Percentiles rank a stretch among this genome's conserved stretches.
phyloP scores from a whole-genome alignment of 2,888 invertebrate species.

The Pocota personata region DNA sequence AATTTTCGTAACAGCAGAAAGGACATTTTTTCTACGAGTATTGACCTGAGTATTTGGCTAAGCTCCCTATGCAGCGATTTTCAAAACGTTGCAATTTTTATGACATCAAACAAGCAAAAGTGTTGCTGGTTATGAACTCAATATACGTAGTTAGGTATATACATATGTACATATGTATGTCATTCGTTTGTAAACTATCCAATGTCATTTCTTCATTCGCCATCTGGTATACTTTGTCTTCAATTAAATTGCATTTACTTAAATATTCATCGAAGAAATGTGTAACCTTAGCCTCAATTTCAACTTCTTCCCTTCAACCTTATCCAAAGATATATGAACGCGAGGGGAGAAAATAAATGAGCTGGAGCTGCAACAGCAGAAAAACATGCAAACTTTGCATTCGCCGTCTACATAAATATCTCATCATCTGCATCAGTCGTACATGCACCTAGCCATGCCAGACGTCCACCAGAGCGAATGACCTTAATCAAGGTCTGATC shows the following conservation, averaged over 20 bases:
- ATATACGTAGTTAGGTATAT: too few species aligned
- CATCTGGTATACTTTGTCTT: slow-evolving; percentile 3
- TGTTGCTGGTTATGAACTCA: slow-evolving; percentile 36
- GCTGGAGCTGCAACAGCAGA: slow-evolving; percentile 12
- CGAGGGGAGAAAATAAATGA: slow-evolving; percentile 47
- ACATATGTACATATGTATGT: too few species aligned
- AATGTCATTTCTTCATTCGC: background rate
- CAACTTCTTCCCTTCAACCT: slow-evolving; percentile 19
- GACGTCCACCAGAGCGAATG: slow-evolving; percentile 72
- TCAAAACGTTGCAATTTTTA: too few species aligned
- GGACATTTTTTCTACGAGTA: too few species aligned
- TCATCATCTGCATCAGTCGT: slow-evolving; percentile 19
- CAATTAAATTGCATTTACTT: slow-evolving; percentile 45
- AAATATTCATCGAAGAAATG: slow-evolving; percentile 43
- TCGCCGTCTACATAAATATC: slow-evolving; percentile 34
- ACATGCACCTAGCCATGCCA: slow-evolving; percentile 54
- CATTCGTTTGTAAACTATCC: background rate
- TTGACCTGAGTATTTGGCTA: too few species aligned
- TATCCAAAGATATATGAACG: slow-evolving; percentile 10
- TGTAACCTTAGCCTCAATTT: slow-evolving; percentile 27
- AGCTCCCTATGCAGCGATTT: background rate
- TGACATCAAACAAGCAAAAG: slow-evolving; percentile 50
- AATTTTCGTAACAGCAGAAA: too few species aligned
- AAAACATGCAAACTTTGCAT: slow-evolving; percentile 51
- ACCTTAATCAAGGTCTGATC: slow-evolving; percentile 73